Conservation (phyloP, 2,113 vertebrate species). For the Macquaria australasica region DNA sequence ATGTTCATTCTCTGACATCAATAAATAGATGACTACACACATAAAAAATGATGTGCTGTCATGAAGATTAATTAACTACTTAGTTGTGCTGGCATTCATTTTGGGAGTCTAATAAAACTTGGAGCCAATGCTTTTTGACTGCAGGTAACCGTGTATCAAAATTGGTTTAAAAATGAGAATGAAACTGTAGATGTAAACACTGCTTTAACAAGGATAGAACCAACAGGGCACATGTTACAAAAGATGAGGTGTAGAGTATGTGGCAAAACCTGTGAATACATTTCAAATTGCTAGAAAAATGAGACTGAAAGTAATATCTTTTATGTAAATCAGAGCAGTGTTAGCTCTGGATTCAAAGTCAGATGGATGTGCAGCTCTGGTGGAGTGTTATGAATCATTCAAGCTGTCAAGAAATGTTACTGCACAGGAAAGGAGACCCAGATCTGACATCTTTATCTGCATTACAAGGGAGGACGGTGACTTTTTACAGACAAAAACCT, state of each 20-base stretch:
- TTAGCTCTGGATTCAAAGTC: slow-evolving; percentile 36
- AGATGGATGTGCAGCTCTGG: slow-evolving; percentile 39
- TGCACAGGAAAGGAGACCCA: slow-evolving; percentile 13
- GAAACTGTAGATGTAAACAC: neutral
- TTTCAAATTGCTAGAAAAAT: slow-evolving; percentile 16
- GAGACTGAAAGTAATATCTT: slow-evolving; percentile 20
- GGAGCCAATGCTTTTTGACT: neutral
- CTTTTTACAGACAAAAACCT: slow-evolving; percentile 48
- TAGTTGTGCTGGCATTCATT: neutral
- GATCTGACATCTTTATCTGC: slow-evolving; percentile 51
- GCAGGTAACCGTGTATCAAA: neutral
- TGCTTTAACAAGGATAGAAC: neutral
- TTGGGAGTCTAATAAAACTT: neutral
- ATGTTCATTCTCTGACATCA: neutral
- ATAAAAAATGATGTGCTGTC: slow-evolving; percentile 11
- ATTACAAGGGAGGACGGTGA: slow-evolving; percentile 49
- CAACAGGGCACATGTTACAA: neutral
- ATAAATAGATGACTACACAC: neutral
- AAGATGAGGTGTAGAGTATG: neutral
- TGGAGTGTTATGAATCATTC: slow-evolving; percentile 53
- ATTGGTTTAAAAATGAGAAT: neutral
- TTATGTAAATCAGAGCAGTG: slow-evolving; percentile 48
- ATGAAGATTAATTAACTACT: slow-evolving; percentile 24
- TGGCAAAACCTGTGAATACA: neutral
- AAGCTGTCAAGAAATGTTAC: slow-evolving; percentile 44